Evolutionary conservation across 2,888 invertebrate genomes (phyloP), one percentile per base, ranked within the genome.

Genomic region (Aricia artaxerxes): DNA sequence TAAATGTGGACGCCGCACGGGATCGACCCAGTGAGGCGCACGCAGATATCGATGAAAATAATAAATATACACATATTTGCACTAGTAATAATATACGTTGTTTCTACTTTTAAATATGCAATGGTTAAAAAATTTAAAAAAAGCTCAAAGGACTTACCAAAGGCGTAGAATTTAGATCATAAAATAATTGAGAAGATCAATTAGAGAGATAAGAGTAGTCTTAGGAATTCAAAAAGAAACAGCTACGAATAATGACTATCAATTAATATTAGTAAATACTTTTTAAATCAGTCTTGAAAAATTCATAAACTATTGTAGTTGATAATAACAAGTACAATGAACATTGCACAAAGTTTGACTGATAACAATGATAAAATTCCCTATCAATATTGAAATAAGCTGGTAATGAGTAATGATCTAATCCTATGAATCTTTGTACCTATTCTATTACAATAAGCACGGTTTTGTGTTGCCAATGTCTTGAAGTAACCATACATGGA

Each of bases 11-110:
- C 61, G 61, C 61, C 61, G 61, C n/a, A 24, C 86, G 87, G 87
- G 87, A 90, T 84, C 83, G 84, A 84, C 83, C 82, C 80, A 92
- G 92, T 91, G 93, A 85, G 88, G 93, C 90, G 91, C 92, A 92
- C 90, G 91, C 91, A 77, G 81, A 79, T 88, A 91, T 92, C 90
- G 91, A 93, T 87, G 84, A 73, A 79, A 77, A 82, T 77, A 80
- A 24, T 24, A 24, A 24, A 24, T 24, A 24, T 24, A 24, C 24
- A 24, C 78, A 79, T 84, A 84, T 82, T 82, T 78, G 81, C 81
- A 81, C 53, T 61, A 24, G 79, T 81, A 73, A 1, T 64, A 24
- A 1, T 64, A 24, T 38, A 35, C 35, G 5, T 35, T 38, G 13
- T 69, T 69, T 69, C 11, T 35, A 38, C 5, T 69, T 38, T 5